A percentile compares a stretch with the other conserved stretches of the same genome.
Conservation (phyloP, 2,888 invertebrate species). For the Eustalomyia histrio region DNA sequence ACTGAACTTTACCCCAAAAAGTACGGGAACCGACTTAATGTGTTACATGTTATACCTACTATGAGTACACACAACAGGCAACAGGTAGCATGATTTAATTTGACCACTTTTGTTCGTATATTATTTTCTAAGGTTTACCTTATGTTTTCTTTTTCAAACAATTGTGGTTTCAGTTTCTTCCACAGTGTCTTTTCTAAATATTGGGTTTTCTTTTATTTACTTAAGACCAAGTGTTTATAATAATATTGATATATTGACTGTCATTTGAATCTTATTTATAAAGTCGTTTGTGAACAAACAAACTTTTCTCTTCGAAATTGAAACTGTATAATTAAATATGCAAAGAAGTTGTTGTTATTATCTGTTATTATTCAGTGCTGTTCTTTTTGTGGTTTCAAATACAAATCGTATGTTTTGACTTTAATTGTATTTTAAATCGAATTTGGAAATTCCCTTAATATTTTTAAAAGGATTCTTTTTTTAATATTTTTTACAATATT, state of each 20-base stretch:
- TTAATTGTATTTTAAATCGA: constrained; percentile 55
- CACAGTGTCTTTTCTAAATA: background rate
- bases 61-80: background rate
- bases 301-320: constrained; percentile 65
- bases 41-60: constrained; percentile 4
- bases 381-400: constrained; percentile 47
- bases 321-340: background rate
- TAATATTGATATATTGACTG: constrained; percentile 74
- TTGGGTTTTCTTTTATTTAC: constrained; percentile 33
- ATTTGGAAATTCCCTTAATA: constrained; percentile 45
- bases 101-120: background rate
- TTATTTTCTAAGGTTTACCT: background rate
- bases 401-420: constrained; percentile 74
- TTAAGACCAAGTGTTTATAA: constrained; percentile 62
- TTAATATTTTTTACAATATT: constrained; percentile 67
- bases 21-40: too few relatives aligned
- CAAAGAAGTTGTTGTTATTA: constrained; percentile 18
- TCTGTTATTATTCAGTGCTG: constrained; percentile 14
- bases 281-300: constrained; percentile 77
- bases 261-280: constrained; percentile 75
- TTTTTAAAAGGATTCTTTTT: constrained; percentile 27
- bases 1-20: too few relatives aligned
- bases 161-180: constrained; percentile 19
- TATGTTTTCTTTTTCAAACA: constrained; percentile 7
- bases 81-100: background rate